Percentiles rank a stretch among this genome's conserved stretches.
Conservation (phyloP, 2,113 vertebrate genomes). For the Balaeniceps rex region DNA sequence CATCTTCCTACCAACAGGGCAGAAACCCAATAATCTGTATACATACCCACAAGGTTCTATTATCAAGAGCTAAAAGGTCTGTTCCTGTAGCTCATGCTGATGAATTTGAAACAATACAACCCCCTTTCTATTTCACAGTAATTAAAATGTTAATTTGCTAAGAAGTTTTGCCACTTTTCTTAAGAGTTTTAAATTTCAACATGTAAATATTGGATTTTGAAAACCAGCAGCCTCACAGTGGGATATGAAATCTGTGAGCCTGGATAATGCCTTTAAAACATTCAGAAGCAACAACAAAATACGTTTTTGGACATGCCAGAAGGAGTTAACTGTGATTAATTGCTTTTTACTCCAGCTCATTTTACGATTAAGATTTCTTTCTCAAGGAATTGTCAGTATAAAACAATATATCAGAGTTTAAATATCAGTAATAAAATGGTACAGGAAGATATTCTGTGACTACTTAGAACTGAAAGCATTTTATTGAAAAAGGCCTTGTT, state of each 20-base stretch:
- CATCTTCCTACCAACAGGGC: not conserved
- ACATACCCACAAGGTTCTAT: not conserved
- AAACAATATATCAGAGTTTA: slow-evolving; percentile 63
- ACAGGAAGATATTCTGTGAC: slow-evolving; percentile 43
- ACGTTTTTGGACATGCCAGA: slow-evolving; percentile 8
- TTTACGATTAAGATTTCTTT: slow-evolving; percentile 62
- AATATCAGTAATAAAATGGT: slow-evolving; percentile 66
- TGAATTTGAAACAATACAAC: not conserved
- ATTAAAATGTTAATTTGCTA: slow-evolving; percentile 30
- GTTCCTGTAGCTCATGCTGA: not conserved
- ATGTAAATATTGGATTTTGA: slow-evolving; percentile 30
- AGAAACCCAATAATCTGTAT: not conserved
- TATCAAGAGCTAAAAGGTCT: not conserved
- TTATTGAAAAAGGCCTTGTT: slow-evolving; percentile 71
- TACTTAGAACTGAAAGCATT: slow-evolving; percentile 60
- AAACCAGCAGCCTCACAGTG: slow-evolving; percentile 37
- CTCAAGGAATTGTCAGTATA: slow-evolving; percentile 46
- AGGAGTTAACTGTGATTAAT: slow-evolving; percentile 60
- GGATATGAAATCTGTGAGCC: slow-evolving; percentile 27
- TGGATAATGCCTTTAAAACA: slow-evolving; percentile 58
- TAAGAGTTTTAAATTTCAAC: slow-evolving; percentile 9
- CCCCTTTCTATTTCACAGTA: not conserved
- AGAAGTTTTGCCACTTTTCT: slow-evolving; percentile 17
- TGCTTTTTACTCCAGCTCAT: slow-evolving; percentile 39
- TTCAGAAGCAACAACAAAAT: slow-evolving; percentile 23